A percentile compares a stretch with the other conserved stretches of the same genome.
Evolutionary conservation across 2,113 vertebrate species (phyloP).

Genomic region (Ptychochromis oligacanthus): DNA sequence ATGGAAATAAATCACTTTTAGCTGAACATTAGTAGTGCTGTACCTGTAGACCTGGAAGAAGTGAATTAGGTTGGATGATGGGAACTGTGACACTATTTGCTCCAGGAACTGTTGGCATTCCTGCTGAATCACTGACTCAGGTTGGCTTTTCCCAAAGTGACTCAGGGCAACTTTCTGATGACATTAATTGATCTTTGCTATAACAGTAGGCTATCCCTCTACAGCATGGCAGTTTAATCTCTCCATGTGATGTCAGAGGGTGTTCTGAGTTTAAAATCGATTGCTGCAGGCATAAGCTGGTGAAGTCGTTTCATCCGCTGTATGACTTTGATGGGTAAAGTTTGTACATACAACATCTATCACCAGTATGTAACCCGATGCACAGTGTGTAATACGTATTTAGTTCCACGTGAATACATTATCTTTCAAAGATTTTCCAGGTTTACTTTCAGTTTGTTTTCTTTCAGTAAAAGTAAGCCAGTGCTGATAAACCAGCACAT

Average conservation of each 20-base stretch:
- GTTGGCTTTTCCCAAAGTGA: neutral
- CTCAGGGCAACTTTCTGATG: constrained; percentile 28
- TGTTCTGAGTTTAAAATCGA: constrained; percentile 1
- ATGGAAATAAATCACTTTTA: neutral
- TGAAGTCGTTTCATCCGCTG: neutral
- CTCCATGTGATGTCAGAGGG: neutral
- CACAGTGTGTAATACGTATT: neutral
- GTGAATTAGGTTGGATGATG: constrained; percentile 11
- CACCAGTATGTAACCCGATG: neutral
- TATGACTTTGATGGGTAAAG: constrained; percentile 19
- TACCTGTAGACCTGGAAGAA: neutral
- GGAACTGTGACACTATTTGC: neutral
- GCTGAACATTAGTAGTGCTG: neutral
- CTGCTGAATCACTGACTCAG: constrained; percentile 21
- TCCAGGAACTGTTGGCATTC: constrained; percentile 12
- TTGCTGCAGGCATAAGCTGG: constrained; percentile 20
- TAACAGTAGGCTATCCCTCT: constrained; percentile 9
- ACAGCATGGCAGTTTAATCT: constrained; percentile 20
- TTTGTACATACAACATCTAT: neutral
- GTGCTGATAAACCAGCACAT: neutral
- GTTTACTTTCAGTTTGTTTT: neutral
- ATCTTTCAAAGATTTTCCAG: neutral
- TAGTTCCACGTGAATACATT: neutral
- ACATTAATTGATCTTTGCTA: constrained; percentile 33
- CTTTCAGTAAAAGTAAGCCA: neutral